A percentile compares a stretch with the other conserved stretches of the same genome.
phyloP scores from a whole-genome alignment of 2,113 vertebrate genomes.

The Cephalopholis sonnerati region DNA sequence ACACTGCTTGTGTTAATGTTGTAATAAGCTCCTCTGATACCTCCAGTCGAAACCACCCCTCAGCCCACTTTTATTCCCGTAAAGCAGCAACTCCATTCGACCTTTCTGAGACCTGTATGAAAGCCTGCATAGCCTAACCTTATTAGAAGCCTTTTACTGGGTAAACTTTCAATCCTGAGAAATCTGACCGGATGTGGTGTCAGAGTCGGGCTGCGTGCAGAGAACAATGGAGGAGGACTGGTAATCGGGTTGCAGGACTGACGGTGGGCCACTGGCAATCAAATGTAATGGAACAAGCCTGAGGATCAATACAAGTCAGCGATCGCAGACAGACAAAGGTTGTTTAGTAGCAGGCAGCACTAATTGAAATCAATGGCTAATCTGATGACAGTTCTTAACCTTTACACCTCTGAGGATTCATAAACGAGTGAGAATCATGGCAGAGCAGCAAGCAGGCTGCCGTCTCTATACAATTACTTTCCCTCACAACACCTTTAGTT shows the following conservation, averaged over 20 bases:
- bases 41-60: background rate
- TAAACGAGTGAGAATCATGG: constrained; percentile 72
- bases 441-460: constrained; percentile 25
- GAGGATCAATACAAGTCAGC: constrained; percentile 83
- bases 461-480: constrained; percentile 62
- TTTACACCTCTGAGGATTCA: constrained; percentile 82
- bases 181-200: constrained; percentile 25
- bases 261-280: constrained; percentile 76
- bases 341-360: constrained; percentile 82
- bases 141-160: constrained; percentile 67
- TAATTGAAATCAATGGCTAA: constrained; percentile 91
- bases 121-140: constrained; percentile 53
- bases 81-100: constrained; percentile 46
- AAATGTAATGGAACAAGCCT: constrained; percentile 83
- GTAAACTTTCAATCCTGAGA: constrained; percentile 48
- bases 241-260: constrained; percentile 73
- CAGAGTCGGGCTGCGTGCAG: constrained; percentile 16
- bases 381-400: constrained; percentile 86
- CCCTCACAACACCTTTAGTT: constrained; percentile 21
- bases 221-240: constrained; percentile 31
- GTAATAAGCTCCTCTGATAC: constrained; percentile 1
- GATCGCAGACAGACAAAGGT: constrained; percentile 85
- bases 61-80: constrained; percentile 36
- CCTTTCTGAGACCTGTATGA: constrained; percentile 62
- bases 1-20: background rate